These are phyloP conservation scores for Myrmecophaga tridactyla DNA, from an alignment of 2,113 vertebrate species.

Conservation along the genomic window DNA sequence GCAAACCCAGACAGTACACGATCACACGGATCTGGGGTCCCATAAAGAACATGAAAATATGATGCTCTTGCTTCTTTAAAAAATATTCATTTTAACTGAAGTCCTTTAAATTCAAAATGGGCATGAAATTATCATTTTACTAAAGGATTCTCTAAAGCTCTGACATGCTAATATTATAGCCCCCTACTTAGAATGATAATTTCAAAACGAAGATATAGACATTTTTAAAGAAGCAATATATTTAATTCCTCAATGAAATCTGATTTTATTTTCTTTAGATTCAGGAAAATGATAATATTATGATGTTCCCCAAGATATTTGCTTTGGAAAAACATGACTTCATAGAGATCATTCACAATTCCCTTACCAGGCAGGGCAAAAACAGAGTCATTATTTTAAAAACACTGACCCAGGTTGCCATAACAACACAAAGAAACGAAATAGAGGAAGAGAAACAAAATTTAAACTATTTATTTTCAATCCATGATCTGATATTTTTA, in stretches of 20 bases:
- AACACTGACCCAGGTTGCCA: background rate
- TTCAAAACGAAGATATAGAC: background rate
- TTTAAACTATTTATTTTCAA: constrained; percentile 12
- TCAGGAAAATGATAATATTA: background rate
- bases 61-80: background rate
- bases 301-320: background rate
- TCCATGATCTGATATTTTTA: background rate
- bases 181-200: background rate
- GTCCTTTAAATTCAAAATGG: background rate
- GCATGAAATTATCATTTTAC: background rate
- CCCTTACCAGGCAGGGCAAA: background rate
- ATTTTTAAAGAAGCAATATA: background rate
- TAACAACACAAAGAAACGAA: background rate
- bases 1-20: too few species aligned
- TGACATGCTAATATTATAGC: background rate
- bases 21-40: background rate
- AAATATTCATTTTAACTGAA: background rate
- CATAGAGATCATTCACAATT: background rate
- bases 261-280: background rate
- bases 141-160: background rate
- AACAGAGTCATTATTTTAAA: constrained; percentile 6
- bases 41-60: constrained; percentile 2
- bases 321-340: background rate
- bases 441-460: background rate
- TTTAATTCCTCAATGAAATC: background rate